These are phyloP conservation scores for Colletes latitarsis DNA, from an alignment of 1,140 invertebrate genomes.

Conservation along the genomic window DNA sequence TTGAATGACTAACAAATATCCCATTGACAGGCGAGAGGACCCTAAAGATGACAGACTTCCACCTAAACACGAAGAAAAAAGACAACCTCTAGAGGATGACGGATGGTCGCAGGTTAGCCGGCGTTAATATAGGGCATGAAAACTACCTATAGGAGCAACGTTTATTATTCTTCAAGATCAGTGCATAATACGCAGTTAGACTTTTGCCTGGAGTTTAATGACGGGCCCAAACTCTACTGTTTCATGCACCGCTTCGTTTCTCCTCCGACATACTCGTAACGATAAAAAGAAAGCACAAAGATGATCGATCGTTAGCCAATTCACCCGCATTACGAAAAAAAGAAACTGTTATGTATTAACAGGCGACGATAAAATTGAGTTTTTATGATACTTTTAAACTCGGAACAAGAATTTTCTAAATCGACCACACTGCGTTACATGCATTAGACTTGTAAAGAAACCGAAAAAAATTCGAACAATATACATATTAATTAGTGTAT, in stretches of 20 bases:
- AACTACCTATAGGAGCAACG: conserved; percentile 40
- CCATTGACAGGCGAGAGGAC: conserved; percentile 58
- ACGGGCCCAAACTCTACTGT: conserved; percentile 43
- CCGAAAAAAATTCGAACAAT: neutral
- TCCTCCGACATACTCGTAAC: conserved; percentile 24
- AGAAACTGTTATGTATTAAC: neutral
- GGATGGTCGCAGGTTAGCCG: conserved; percentile 75
- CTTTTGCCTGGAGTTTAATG: conserved; percentile 43
- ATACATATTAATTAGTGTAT: neutral
- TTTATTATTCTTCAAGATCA: conserved; percentile 48
- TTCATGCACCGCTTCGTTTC: conserved; percentile 51
- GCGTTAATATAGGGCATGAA: conserved; percentile 50
- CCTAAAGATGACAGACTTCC: conserved; percentile 63
- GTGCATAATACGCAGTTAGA: conserved; percentile 49
- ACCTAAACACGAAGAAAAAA: conserved; percentile 65
- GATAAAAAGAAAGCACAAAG: conserved; percentile 33
- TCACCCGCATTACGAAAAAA: neutral
- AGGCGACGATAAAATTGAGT: neutral
- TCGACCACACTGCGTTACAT: conserved; percentile 8
- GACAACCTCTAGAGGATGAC: conserved; percentile 68
- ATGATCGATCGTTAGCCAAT: conserved; percentile 21
- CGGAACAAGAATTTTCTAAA: conserved; percentile 17
- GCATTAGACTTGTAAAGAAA: conserved; percentile 3
- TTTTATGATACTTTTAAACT: conserved; percentile 20
- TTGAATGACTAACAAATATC: too few relatives aligned